Evolutionary conservation across 2,797 vertebrate genomes (phyloP), one percentile per base, ranked within the genome.

Genomic region (Chromis chromis): DNA sequence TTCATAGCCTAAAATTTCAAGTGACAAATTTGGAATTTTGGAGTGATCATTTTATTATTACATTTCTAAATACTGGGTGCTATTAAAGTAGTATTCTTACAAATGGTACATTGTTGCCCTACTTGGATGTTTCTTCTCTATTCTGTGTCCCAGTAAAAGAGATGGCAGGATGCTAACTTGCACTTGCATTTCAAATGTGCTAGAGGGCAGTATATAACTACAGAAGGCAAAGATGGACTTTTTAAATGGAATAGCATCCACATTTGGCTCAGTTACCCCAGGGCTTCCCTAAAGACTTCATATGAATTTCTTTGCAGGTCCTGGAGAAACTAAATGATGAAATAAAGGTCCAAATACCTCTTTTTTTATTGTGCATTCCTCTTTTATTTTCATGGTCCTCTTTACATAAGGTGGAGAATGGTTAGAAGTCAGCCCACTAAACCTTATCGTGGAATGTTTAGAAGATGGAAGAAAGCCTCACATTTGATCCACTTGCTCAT

Each of bases 361-460:
- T 40, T 8, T 25, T n/a, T 66, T 44, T 22, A 21, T 57, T 88
- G 78, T 87, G 87, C 86, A 92, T 90, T 89, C 81, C 65, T 82
- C 69, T 78, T 92, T 93, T 89, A 91, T 89, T 91, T 65, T 80
- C 40, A 76, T 75, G 36, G 42, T 85, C 65, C 69, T 85, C 70
- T 87, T 88, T 88, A 91, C 85, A 89, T 59, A 42, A 40, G 49
- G 73, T 86, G 86, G 79, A 85, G 63, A 60, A 86, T 84, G 80
- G 57, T 77, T 19, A 5, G 50, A 61, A 77, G 46, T 66, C 76
- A 49, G 74, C 63, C 67, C 48, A 36, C 27, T 27, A 21, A 75
- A 56, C 31, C 44, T 73, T 17, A 11, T 11, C 22, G 59, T 19
- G 89, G 92, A 93, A 93, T 93, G 91, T 91, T 82, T 27, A 81